Base-by-base conservation (phyloP, 2,888 invertebrate species). In the Orthosia incerta region DNA sequence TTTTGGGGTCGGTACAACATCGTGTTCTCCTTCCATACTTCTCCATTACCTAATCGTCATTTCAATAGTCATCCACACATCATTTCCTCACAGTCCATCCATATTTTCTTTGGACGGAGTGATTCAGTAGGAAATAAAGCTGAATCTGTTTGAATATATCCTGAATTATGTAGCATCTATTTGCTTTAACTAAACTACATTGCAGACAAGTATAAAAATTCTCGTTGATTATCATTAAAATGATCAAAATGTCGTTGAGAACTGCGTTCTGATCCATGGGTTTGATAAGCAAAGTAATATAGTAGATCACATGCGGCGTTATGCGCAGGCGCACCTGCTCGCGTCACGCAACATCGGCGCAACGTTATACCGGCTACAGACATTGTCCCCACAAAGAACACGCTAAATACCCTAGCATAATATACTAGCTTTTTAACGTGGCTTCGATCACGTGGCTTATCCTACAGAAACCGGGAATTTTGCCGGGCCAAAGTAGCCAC, bases 281-380 rank as follows among this genome's bases (percentile, higher is more conserved):
- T 60, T 57, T 59, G 70, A 79, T 79, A 85, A 71, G 64, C 23
- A 51, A 62, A 61, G 71, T 68, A 70, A 60, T 57, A 51, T 76
- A 56, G 76, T 67, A 68, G 45, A 76, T 77, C 72, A 76, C 60
- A 74, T 63, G 60, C 61, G 63, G 70, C 60, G 70, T 62, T 68
- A 77, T 83, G 85, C 79, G 76, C 79, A 18, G 59, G 74, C 83
- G 79, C 88, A 87, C 86, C 88, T 86, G 86, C 73, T 70, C 39
- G 56, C 78, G 88, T 85, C 86, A 88, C 86, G 88, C 83, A n/a
- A n/a, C n/a, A n/a, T 80, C 56, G 67, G 60, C 66, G 65, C 73
- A 50, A 31, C 64, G 26, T 51, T 66, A 59, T 67, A 64, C 71
- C 23, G 62, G 67, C 74, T 67, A 82, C 70, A 53, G 63, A 67